Conservation (phyloP, 1,140 invertebrate genomes). For the Cherax destructor region DNA sequence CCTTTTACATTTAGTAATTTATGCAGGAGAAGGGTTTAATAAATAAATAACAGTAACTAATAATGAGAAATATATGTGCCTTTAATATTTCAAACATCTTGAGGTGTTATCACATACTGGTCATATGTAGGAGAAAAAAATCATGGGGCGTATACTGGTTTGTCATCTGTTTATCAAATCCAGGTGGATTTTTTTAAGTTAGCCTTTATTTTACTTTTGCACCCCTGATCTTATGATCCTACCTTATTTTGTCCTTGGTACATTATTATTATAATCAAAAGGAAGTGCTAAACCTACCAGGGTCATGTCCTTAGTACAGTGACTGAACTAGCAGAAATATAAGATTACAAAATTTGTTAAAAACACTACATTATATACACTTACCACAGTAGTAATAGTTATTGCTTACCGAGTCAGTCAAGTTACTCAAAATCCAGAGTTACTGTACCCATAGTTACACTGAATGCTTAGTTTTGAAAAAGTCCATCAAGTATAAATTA, state of each 20-base stretch:
- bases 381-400: constrained; percentile 45
- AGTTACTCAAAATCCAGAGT: constrained; percentile 18
- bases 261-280: constrained; percentile 26
- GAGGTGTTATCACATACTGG: background rate
- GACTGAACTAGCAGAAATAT: too few species aligned
- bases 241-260: background rate
- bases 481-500: background rate
- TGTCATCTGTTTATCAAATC: background rate
- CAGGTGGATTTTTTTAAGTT: too few species aligned
- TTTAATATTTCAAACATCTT: too few species aligned
- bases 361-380: too few species aligned
- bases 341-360: constrained; percentile 19
- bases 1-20: too few species aligned
- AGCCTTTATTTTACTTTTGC: background rate
- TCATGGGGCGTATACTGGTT: background rate
- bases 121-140: background rate
- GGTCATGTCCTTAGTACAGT: too few species aligned
- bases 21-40: too few species aligned
- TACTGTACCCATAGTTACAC: constrained; percentile 17
- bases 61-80: too few species aligned
- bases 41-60: too few species aligned
- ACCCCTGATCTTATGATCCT: background rate
- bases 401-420: constrained; percentile 39
- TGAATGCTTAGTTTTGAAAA: background rate
- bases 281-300: too few species aligned